Base-by-base conservation (phyloP, 2,113 vertebrate species). In the Xerus inauris region DNA sequence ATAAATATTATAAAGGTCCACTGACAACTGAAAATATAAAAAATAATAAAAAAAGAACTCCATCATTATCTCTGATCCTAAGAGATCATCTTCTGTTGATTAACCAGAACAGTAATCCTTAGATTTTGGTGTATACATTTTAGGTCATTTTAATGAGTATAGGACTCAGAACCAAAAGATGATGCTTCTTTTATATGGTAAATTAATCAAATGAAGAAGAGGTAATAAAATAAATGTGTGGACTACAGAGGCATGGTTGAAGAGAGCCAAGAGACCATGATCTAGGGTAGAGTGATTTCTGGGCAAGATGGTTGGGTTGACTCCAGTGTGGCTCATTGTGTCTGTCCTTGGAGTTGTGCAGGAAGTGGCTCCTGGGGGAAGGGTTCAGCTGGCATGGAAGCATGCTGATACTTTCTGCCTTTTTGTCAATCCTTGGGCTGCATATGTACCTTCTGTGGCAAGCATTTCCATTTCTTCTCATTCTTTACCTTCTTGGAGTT, bases 401-500 rank as follows among this genome's bases (percentile, higher is more conserved):
- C n/a, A 1, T 32, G 5, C 47, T 92, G 49, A 45, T 71, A 4
- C 30, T 64, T 67, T 32, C 67, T 64, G 32, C 35, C 67, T 90
- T 91, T 76, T 49, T 1, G 0, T 51, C 47, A 73, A 14, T 16
- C 30, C 64, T 71, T 0, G 0, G 45, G 16, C 3, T 38, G 45
- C 20, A 4, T 2, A 0, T 8, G 11, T 0, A 38, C 6, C 17
- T 6, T 79, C 54, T 54, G 32, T 2, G 0, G 8, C 0, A 0
- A 11, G 35, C 26, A n/a, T 76, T 64, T 4, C 38, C 49, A 13
- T 38, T 67, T 14, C 62, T 77, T 87, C 42, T 64, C 35, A 16
- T 79, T 64, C 26, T 76, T 51, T 30, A 47, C 40, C 73, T 95
- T 54, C 26, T 57, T 20, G 72, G 8, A 5, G 5, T 71, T 75